phyloP scores from a whole-genome alignment of 2,888 invertebrate species.

The Agrilus biguttatus region DNA sequence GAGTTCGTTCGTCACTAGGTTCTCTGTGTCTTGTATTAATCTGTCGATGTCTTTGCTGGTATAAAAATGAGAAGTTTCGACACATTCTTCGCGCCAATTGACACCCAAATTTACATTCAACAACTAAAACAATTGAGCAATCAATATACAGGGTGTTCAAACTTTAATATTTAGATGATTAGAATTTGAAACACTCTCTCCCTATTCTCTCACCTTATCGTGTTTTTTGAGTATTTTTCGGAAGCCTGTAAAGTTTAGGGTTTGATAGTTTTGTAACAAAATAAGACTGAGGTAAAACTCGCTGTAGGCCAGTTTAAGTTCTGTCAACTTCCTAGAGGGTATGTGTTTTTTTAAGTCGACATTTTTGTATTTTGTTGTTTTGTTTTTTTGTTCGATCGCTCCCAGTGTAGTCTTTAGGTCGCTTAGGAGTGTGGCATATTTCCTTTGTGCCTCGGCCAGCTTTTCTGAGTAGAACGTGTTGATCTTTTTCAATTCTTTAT shows the following conservation, averaged over 20 bases:
- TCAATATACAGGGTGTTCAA: no score
- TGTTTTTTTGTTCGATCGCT: constrained; percentile 18
- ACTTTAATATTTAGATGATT: no score
- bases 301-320: constrained; percentile 76
- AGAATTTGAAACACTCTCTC: neutral
- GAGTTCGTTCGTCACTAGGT: constrained; percentile 49
- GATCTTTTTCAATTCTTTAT: constrained; percentile 74
- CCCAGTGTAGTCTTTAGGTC: constrained; percentile 44
- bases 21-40: constrained; percentile 68
- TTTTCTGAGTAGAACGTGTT: constrained; percentile 84
- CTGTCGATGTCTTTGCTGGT: constrained; percentile 75
- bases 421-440: constrained; percentile 57
- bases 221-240: constrained; percentile 84
- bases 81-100: constrained; percentile 63
- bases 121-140: constrained; percentile 34
- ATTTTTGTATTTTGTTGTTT: constrained; percentile 16
- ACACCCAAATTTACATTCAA: constrained; percentile 54
- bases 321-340: constrained; percentile 57
- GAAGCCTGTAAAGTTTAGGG: constrained; percentile 78
- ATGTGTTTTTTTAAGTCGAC: constrained; percentile 25
- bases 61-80: constrained; percentile 73
- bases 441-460: constrained; percentile 73
- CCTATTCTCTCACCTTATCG: constrained; percentile 48
- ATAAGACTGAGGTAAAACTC: constrained; percentile 81
- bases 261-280: constrained; percentile 77